Percentiles rank a stretch among this genome's conserved stretches.
phyloP scores from a whole-genome alignment of 2,113 vertebrate genomes.

The Stictonetta naevosa region DNA sequence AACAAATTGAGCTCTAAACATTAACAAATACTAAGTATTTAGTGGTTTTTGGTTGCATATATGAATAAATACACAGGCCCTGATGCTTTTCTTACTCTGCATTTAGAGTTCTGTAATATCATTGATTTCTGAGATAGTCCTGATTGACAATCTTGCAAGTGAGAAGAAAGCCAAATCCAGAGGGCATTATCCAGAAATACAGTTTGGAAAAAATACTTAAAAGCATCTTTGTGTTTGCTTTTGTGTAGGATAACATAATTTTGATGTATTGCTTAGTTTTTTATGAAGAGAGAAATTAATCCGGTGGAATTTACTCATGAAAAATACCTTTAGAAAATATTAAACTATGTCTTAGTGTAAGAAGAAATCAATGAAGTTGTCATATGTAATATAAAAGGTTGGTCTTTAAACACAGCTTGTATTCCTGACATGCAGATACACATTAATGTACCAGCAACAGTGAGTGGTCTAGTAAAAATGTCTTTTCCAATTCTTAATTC shows the following conservation, averaged over 20 bases:
- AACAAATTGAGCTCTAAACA: not conserved
- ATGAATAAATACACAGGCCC: not conserved
- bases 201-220: not conserved
- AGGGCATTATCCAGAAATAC: not conserved
- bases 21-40: not conserved
- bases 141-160: not conserved
- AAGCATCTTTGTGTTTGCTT: not conserved
- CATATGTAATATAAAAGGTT: not conserved
- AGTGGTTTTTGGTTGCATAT: not conserved
- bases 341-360: not conserved
- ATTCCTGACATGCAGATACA: constrained; percentile 23
- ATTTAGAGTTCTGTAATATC: not conserved
- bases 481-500: constrained; percentile 48
- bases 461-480: not conserved
- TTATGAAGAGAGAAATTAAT: not conserved
- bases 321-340: not conserved
- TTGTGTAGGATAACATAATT: not conserved
- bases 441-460: not conserved
- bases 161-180: not conserved
- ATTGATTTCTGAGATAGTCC: not conserved
- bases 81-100: not conserved
- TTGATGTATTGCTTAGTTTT: not conserved
- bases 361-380: not conserved
- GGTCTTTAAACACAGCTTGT: not conserved
- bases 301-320: not conserved